A percentile compares a stretch with the other conserved stretches of the same genome.
Evolutionary conservation across 2,888 invertebrate genomes (phyloP).

Genomic region (Agapostemon virescens): DNA sequence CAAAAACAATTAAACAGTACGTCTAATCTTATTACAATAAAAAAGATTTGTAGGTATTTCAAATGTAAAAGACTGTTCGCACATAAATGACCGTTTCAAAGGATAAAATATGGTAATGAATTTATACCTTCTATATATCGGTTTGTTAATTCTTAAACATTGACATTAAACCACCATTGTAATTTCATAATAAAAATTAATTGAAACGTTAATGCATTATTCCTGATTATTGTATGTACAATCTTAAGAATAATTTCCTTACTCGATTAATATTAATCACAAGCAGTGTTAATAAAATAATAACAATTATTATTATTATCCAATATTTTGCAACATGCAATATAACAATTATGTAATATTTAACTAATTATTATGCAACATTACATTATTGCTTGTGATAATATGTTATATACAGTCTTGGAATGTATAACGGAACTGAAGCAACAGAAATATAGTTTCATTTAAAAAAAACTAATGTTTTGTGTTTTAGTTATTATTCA

Average conservation of each 20-base stretch:
- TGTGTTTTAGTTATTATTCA: constrained; percentile 10
- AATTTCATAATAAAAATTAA: background rate
- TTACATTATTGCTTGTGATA: constrained; percentile 7
- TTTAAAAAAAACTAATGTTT: background rate
- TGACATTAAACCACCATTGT: background rate
- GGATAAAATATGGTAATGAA: constrained; percentile 5
- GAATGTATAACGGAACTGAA: constrained; percentile 10
- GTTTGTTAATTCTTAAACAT: background rate
- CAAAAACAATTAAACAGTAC: constrained; percentile 40
- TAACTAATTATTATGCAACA: background rate
- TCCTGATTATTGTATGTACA: background rate
- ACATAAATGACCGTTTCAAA: constrained; percentile 8
- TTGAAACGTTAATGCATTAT: background rate
- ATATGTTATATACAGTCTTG: constrained; percentile 15
- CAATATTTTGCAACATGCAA: background rate
- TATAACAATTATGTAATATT: background rate
- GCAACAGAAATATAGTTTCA: background rate
- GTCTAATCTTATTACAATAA: constrained; percentile 29
- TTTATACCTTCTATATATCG: background rate
- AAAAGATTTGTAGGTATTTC: background rate
- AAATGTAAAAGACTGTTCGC: constrained; percentile 5
- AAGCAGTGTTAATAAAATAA: constrained; percentile 11
- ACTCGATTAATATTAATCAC: constrained; percentile 7
- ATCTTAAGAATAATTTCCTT: background rate
- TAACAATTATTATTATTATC: constrained; percentile 9